These are phyloP conservation scores for Arenicola marina DNA, from an alignment of 2,888 invertebrate genomes.

Conservation along the genomic window DNA sequence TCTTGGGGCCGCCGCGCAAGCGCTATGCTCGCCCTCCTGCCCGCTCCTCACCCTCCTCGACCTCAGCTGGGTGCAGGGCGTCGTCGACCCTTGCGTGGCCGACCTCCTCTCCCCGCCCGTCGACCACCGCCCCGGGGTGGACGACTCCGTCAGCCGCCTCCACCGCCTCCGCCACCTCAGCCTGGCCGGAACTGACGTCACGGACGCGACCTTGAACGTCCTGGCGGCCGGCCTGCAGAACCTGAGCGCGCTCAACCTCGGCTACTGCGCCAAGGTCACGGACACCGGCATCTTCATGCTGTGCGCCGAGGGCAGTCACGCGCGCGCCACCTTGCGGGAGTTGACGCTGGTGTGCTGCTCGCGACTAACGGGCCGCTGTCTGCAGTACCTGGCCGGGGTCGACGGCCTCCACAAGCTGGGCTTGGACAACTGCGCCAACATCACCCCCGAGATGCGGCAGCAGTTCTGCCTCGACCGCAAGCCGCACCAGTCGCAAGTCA, in stretches of 20 bases:
- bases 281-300: conserved; percentile 16
- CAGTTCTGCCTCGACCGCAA: too few relatives aligned
- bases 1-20: conserved; percentile 77
- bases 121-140: conserved; percentile 76
- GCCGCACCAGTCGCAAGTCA: too few relatives aligned
- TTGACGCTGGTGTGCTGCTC: not conserved
- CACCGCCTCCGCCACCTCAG: conserved; percentile 76
- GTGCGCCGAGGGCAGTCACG: not conserved
- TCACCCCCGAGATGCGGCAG: too few relatives aligned
- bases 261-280: conserved; percentile 67
- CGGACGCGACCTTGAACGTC: conserved; percentile 77
- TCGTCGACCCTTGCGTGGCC: conserved; percentile 81
- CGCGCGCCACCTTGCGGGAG: not conserved
- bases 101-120: conserved; percentile 86
- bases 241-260: conserved; percentile 79
- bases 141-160: conserved; percentile 76
- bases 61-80: conserved; percentile 82
- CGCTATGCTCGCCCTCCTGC: conserved; percentile 79
- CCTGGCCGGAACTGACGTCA: conserved; percentile 85
- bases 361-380: not conserved
- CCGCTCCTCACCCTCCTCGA: conserved; percentile 77
- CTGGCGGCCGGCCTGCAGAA: conserved; percentile 52
- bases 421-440: too few relatives aligned
- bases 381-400: not conserved
- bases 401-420: not conserved